These are phyloP conservation scores for Hartigia nigra DNA, from an alignment of 2,888 invertebrate genomes.

Conservation along the genomic window DNA sequence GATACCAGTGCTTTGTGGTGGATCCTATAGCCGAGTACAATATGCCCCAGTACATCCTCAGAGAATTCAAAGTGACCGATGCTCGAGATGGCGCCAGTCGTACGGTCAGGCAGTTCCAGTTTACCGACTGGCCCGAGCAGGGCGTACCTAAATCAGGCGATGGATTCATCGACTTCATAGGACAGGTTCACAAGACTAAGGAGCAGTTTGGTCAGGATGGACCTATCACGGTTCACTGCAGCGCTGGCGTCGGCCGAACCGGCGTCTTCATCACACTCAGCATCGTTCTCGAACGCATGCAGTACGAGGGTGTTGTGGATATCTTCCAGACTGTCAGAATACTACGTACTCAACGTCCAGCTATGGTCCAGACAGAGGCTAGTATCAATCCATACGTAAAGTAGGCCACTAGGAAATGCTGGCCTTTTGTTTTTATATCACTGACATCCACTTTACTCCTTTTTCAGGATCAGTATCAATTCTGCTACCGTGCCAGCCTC, in stretches of 20 bases:
- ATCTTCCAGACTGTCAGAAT: conserved; percentile 99
- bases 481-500: conserved; percentile 98
- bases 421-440: background rate
- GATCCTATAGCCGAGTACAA: conserved; percentile 99
- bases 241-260: conserved; percentile 97
- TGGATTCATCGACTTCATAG: conserved; percentile 99
- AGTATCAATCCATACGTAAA: conserved; percentile 31
- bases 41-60: conserved; percentile 98
- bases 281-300: conserved; percentile 98
- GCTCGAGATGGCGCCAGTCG: conserved; percentile 96
- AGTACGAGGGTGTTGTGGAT: conserved; percentile 98
- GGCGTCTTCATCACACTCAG: conserved; percentile 98
- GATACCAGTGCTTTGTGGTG: conserved; percentile 98
- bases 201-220: conserved; percentile 99
- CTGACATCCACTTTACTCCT: too few species aligned
- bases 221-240: conserved; percentile 95
- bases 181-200: conserved; percentile 99
- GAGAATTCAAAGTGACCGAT: conserved; percentile 99
- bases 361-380: conserved; percentile 99
- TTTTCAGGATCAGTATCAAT: conserved; percentile 96
- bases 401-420: background rate
- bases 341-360: conserved; percentile 96
- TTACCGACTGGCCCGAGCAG: conserved; percentile 96
- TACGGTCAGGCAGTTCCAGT: conserved; percentile 96
- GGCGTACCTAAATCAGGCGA: conserved; percentile 98